Base-by-base conservation (phyloP, 2,797 vertebrate genomes). In the Halcyon smyrnensis region DNA sequence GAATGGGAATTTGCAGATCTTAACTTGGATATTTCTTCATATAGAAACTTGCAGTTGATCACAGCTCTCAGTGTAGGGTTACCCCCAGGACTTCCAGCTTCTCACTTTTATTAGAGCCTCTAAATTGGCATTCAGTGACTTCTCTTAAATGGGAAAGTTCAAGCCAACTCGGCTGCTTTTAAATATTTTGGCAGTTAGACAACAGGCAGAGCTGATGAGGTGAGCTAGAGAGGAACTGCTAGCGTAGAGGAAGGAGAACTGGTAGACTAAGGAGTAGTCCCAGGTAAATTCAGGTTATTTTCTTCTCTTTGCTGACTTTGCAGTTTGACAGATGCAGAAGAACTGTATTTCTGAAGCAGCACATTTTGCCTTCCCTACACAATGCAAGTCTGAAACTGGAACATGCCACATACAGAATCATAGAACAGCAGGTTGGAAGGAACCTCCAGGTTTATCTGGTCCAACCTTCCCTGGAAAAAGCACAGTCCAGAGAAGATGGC, bases 101-200 rank as follows among this genome's bases (percentile, higher is more conserved):
- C 90, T 93, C 45, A 15, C 27, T 90, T 90, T 88, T 83, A 90
- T 92, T 88, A 64, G 69, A 92, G 68, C 54, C 32, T 68, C 60
- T 70, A 82, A 93, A 87, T 68, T 89, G 91, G 78, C 64, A 68
- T 53, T 90, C 78, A 57, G 0, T 89, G 67, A 32, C 51, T 96
- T 94, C 67, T 95, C 41, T 89, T 79, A 95, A 95, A 94, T 87
- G 48, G 51, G 39, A 57, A 90, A 80, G 57, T 87, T 93, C 54
- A 89, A 92, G 71, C 70, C 63, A 95, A 17, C 57, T 94, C 78
- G 48, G 50, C 53, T 87, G 64, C 82, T 87, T 93, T 95, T 68
- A 93, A 90, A 37, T 87, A 62, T 86, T 75, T 94, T 91, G 81
- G 93, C 88, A 69, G 83, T 77, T 87, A 46, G 45, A 60, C 57